Percentiles rank a stretch among this genome's conserved stretches.
Conservation (phyloP, 2,888 invertebrate species). For the Phragmatobia fuliginosa region DNA sequence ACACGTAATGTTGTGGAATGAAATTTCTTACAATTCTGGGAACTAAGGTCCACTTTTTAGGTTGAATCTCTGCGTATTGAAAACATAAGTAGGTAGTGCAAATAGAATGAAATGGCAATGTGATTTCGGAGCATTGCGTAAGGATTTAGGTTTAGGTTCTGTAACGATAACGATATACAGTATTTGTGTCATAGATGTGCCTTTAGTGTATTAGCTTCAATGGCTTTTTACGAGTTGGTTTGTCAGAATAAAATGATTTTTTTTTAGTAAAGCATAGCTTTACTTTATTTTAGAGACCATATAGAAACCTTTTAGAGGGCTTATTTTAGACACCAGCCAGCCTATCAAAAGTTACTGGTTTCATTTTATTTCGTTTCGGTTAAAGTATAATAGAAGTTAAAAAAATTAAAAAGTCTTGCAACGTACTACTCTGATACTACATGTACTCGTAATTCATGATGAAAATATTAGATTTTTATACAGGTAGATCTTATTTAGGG, state of each 20-base stretch:
- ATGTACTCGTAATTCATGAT: no score
- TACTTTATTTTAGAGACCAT: no score
- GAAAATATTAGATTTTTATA: no score
- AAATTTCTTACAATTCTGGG: constrained; percentile 37
- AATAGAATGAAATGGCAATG: constrained; percentile 40
- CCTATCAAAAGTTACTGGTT: background rate
- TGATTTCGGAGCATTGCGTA: constrained; percentile 42
- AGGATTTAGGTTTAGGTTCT: constrained; percentile 21
- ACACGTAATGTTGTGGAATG: constrained; percentile 30
- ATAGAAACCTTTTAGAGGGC: no score
- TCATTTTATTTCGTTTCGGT: no score
- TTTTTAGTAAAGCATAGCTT: background rate
- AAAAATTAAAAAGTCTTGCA: no score
- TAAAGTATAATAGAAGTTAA: no score
- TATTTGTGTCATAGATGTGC: background rate
- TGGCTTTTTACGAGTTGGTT: background rate
- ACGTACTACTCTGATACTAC: no score
- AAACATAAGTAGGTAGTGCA: constrained; percentile 45
- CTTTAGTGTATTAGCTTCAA: background rate
- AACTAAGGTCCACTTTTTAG: constrained; percentile 37
- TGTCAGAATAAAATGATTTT: background rate
- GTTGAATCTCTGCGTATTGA: constrained; percentile 39
- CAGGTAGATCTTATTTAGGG: no score
- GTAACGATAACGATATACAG: background rate
- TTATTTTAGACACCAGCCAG: background rate